Percentiles rank a stretch among this genome's conserved stretches.
These are phyloP conservation scores for Lithophane socia DNA, from an alignment of 2,888 invertebrate species.

Conservation along the genomic window DNA sequence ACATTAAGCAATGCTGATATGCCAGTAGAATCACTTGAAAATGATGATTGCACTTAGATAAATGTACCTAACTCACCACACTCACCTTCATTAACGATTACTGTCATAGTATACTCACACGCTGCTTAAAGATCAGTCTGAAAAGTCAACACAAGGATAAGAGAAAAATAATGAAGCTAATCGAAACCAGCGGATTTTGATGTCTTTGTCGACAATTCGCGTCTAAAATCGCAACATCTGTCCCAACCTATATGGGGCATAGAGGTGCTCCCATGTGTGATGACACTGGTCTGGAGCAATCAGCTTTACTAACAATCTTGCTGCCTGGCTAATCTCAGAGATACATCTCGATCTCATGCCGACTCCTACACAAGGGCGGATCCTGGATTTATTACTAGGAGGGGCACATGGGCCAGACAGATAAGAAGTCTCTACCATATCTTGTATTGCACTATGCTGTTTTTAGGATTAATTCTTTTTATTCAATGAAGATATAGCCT, in stretches of 20 bases:
- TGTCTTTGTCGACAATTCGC: neutral
- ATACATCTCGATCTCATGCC: neutral
- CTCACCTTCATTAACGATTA: neutral
- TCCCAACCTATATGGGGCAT: neutral
- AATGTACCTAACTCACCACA: neutral
- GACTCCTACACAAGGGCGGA: too few species aligned
- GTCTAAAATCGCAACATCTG: neutral
- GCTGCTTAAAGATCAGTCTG: neutral
- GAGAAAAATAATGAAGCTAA: neutral
- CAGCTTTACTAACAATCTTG: neutral
- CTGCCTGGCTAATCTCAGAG: neutral
- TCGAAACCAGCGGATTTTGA: neutral
- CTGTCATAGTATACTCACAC: neutral
- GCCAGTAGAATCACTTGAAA: conserved; percentile 27
- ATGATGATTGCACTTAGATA: conserved; percentile 39
- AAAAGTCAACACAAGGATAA: neutral
- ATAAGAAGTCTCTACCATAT: too few species aligned
- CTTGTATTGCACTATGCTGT: too few species aligned
- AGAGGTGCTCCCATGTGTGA: neutral
- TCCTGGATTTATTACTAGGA: too few species aligned
- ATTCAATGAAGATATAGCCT: too few species aligned
- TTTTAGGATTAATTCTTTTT: too few species aligned
- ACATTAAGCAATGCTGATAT: conserved; percentile 6
- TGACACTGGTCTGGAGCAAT: neutral
- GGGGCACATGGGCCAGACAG: too few species aligned